Evolutionary conservation across 2,797 vertebrate genomes (phyloP), one percentile per base, ranked within the genome.

Genomic region (Peromyscus melanophrys): DNA sequence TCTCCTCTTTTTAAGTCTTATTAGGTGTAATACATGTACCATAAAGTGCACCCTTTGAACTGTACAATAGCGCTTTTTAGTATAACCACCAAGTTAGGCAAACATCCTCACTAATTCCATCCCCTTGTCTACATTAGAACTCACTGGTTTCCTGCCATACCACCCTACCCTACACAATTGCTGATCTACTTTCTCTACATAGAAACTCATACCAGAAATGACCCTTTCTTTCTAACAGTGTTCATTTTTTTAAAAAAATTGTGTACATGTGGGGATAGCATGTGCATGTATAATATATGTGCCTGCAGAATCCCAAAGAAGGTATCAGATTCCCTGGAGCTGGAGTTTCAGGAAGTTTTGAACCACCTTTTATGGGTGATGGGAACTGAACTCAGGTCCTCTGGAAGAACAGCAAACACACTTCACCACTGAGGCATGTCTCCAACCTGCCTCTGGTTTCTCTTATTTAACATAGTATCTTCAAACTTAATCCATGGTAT

Each of bases 31-130:
- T 87, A 75, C 25, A 59, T 10, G 55, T 76, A 23, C 69, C 49
- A 71, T 87, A 96, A 89, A 34, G 75, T 86, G 88, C 2, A 37
- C 40, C 57, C 76, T 61, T 89, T 85, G 78, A 95, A 95, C 49
- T 96, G 43, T 89, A 71, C 71, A 87, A 57, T 80, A 71, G 76
- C 92, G 43, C 88, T 81, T 93, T 94, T 90, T 69, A 31, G 4
- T 73, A 86, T 52, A 92, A 46, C 31, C 61, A 81, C 89, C 84
- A 90, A 96, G 81, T 85, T 91, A 57, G 43, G 1, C 34, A 89
- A 86, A 80, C 21, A 89, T 85, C 57, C 76, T 61, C 25, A n/a
- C 34, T 92, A 89, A 89, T 86, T 86, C 85, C 88, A 80, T 89
- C 27, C 31, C 6, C 46, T 21, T 29, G 67, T 71, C 34, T 80